A percentile compares a stretch with the other conserved stretches of the same genome.
phyloP scores from a whole-genome alignment of 2,888 invertebrate species.

The Hypena proboscidalis region DNA sequence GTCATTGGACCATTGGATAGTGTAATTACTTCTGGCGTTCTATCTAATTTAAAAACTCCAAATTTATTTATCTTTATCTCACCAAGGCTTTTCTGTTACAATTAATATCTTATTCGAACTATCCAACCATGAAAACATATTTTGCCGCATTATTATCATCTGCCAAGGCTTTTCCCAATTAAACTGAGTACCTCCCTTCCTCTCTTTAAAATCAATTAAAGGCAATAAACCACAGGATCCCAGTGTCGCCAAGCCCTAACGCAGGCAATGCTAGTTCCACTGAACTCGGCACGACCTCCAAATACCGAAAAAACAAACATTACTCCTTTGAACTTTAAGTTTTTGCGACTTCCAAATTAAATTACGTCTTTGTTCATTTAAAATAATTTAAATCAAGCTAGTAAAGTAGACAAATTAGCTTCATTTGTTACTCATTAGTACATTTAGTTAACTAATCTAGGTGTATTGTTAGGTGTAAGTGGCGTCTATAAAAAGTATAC shows the following conservation, averaged over 20 bases:
- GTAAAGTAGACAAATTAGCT: conserved; percentile 18
- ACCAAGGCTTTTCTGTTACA: too few species aligned
- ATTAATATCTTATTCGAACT: too few species aligned
- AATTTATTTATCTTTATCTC: too few species aligned
- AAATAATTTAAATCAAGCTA: conserved; percentile 33
- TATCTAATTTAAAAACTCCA: too few species aligned
- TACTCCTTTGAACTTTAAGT: conserved; percentile 68
- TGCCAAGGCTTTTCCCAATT: too few species aligned
- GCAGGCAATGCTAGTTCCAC: conserved; percentile 48
- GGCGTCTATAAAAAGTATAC: not conserved
- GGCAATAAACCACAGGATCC: not conserved
- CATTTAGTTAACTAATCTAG: conserved; percentile 21
- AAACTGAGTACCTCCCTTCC: too few species aligned
- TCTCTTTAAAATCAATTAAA: too few species aligned
- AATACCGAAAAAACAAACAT: conserved; percentile 64
- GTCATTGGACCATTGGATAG: too few species aligned
- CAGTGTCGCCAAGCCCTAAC: conserved; percentile 46
- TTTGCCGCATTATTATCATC: too few species aligned
- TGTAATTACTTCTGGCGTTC: too few species aligned
- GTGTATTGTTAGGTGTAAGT: not conserved
- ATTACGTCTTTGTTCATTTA: conserved; percentile 54
- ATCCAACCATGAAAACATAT: too few species aligned
- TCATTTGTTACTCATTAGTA: conserved; percentile 19
- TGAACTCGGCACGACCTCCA: conserved; percentile 67
- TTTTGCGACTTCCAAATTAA: conserved; percentile 63